A percentile compares a stretch with the other conserved stretches of the same genome.
Evolutionary conservation across 2,888 invertebrate species (phyloP).

Genomic region (Caenorhabditis doughertyi): DNA sequence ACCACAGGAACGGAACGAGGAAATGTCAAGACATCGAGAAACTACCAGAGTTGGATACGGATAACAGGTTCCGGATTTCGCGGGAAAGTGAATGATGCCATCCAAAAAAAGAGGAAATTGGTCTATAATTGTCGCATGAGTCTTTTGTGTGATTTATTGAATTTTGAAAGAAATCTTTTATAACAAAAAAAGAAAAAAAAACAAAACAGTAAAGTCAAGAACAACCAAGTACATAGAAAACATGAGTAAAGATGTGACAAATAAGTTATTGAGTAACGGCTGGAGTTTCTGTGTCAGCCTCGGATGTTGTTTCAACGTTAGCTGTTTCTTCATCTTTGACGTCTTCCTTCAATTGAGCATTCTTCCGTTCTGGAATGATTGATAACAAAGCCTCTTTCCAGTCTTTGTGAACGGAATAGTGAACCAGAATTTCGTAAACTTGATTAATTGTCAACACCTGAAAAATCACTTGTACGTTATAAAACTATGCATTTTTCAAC

Average conservation of each 20-base stretch:
- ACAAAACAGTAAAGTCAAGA: neutral
- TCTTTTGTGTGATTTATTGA: neutral
- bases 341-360: slow-evolving; percentile 62
- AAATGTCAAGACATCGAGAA: slow-evolving; percentile 17
- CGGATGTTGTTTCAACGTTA: neutral
- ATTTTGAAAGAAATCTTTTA: neutral
- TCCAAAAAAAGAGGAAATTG: slow-evolving; percentile 12
- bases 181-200: slow-evolving; percentile 14
- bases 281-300: neutral
- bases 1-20: slow-evolving; percentile 28
- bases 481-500: neutral
- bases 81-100: slow-evolving; percentile 33
- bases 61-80: slow-evolving; percentile 13
- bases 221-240: slow-evolving; percentile 11
- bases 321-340: slow-evolving; percentile 17
- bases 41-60: neutral
- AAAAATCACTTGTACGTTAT: neutral
- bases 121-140: slow-evolving; percentile 16
- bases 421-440: slow-evolving; percentile 86
- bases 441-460: slow-evolving; percentile 94
- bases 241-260: neutral
- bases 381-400: slow-evolving; percentile 83
- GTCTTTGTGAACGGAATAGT: slow-evolving; percentile 83
- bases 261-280: neutral
- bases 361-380: slow-evolving; percentile 77